Base-by-base conservation (phyloP, 1,140 invertebrate genomes). In the Fopius arisanus region DNA sequence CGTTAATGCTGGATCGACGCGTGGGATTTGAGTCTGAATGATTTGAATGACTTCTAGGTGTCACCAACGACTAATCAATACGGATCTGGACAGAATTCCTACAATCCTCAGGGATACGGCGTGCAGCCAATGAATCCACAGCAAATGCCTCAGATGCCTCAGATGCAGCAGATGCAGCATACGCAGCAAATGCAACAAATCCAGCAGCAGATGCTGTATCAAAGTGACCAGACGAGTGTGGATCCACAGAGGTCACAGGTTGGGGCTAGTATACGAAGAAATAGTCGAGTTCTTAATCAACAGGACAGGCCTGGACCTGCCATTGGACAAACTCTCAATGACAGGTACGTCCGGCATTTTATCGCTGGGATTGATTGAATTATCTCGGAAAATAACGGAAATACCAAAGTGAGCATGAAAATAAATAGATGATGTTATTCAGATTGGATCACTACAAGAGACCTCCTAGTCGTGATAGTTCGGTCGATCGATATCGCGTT, bases 361-460 rank as follows among this genome's bases (percentile, higher is more conserved):
- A 12, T 48, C 14, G n/a, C 31, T 3, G 31, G n/a, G 16, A 26
- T 16, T 66, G 12, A 19, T 5, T 72, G 28, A 28, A 66, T 48
- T 40, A 26, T 33, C 19, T 7, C 29, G n/a, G 2, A 16, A 48
- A 48, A 9, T 16, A 16, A 51, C 21, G 3, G 3, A 21, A 51
- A 51, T 5, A 51, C 3, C 2, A 70, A 37, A 63, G 2, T 48
- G 69, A 63, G 31, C 31, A 33, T 16, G 19, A 65, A 43, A 63
- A 54, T 67, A 7, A 26, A 37, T 21, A 69, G 62, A 70, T 51
- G 62, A 4, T 72, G 29, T 14, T 77, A 67, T 65, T 70, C 75
- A 91, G 88, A 86, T 88, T 98, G 84, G 96, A 98, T 88, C 97
- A 98, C 83, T 99, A 98, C 83, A 96, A 96, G 84, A 90, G 94